Evolutionary conservation across 2,797 vertebrate species (phyloP).

Genomic region (Eurystomus glaucurus): DNA sequence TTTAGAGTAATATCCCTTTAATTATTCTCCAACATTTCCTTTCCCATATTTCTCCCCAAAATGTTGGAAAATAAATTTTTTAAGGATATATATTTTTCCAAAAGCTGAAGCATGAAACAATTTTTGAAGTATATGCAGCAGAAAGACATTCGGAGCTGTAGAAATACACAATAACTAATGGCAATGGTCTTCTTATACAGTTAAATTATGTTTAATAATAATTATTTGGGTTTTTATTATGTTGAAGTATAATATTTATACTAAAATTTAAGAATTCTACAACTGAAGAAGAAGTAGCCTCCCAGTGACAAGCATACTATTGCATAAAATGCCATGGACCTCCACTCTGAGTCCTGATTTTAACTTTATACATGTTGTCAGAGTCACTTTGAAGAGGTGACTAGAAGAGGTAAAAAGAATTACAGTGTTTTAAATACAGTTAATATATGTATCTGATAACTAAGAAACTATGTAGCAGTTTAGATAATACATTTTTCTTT

Average conservation of each 20-base stretch:
- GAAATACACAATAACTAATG: not conserved
- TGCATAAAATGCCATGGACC: not conserved
- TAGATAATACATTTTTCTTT: not conserved
- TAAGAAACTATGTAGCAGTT: not conserved
- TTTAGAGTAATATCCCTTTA: not conserved
- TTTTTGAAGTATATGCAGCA: not conserved
- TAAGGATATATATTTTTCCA: not conserved
- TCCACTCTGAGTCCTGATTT: not conserved
- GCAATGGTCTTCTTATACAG: not conserved
- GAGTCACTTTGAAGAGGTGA: not conserved
- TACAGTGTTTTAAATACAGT: not conserved
- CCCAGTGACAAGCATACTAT: not conserved
- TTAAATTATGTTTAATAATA: not conserved
- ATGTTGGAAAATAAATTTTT: fast-evolving
- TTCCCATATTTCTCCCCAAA: not conserved
- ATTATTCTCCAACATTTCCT: not conserved
- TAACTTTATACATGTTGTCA: not conserved
- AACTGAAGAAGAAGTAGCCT: not conserved
- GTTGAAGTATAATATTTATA: not conserved
- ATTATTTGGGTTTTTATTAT: not conserved
- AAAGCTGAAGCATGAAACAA: not conserved
- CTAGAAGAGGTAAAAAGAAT: not conserved
- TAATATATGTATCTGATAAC: not conserved
- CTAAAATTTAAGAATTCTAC: not conserved
- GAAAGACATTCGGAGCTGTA: not conserved